Base-by-base conservation (phyloP, 2,888 invertebrate genomes). In the Andrena fulva region DNA sequence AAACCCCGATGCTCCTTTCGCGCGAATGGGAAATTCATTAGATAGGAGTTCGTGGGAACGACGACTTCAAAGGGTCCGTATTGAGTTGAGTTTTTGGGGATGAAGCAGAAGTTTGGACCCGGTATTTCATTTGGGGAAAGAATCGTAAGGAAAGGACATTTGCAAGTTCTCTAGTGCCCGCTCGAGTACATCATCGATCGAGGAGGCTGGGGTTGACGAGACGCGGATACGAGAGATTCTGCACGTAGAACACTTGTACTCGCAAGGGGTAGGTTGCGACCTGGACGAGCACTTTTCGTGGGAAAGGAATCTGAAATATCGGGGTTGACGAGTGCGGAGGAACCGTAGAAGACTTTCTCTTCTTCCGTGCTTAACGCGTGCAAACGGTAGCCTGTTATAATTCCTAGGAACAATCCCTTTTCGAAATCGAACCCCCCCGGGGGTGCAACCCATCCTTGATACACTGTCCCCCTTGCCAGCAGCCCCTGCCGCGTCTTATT, bases 201-300 rank as follows among this genome's bases (percentile, higher is more conserved):
- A 54, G 20, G n/a, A 8, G 54, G 54, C 42, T 16, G 5, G 20
- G 20, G 2, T 54, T 20, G 54, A 54, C 20, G 54, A 54, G 54
- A 20, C 54, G 7, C 8, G 20, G 54, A n/a, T 54, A 54, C 54
- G 8, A n/a, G 54, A 8, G n/a, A 24, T 54, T 56, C 56, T 27
- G 24, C 20, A 24, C 56, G 7, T 56, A 56, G 56, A 10, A 56
- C 56, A 20, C 56, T 54, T 56, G 56, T 56, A 56, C 56, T 24
- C 24, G 24, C 24, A 10, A 56, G 24, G 56, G 24, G 56, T 42
- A 56, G 56, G 56, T 27, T 27, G 10, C 56, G 56, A 56, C 56
- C 56, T 56, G 56, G 24, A 3, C 27, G 24, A 10, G 10, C 27
- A 27, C 56, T 56, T 54, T 24, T 54, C 24, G 56, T 24, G 24